Evolutionary conservation across 2,113 vertebrate genomes (phyloP).

Genomic region (Cephalopholis sonnerati): DNA sequence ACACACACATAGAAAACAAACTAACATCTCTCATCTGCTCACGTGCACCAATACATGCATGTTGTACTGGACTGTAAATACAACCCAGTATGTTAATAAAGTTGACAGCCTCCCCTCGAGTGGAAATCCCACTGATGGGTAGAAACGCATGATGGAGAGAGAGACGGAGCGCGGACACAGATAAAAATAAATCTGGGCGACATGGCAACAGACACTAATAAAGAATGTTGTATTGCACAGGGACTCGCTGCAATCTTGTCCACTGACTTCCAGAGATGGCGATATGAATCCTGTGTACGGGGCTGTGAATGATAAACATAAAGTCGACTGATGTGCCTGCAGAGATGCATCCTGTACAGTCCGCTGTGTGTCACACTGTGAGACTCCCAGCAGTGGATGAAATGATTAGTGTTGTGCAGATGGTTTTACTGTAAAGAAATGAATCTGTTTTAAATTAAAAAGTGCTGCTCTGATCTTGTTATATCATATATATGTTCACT

Average conservation of each 20-base stretch:
- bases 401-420: conserved; percentile 3
- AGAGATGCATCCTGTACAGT: neutral
- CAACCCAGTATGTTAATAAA: conserved; percentile 20
- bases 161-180: neutral
- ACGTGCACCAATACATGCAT: neutral
- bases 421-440: neutral
- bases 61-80: neutral
- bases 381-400: neutral
- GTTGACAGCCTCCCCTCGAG: conserved; percentile 38
- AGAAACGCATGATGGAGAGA: neutral
- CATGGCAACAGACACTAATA: conserved; percentile 46
- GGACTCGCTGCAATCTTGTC: conserved; percentile 33
- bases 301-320: neutral
- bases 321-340: neutral
- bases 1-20: neutral
- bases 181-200: conserved; percentile 51
- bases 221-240: conserved; percentile 32
- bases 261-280: conserved; percentile 1
- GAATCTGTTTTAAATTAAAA: neutral
- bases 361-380: neutral
- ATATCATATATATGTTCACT: neutral
- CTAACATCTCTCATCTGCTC: neutral
- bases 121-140: conserved; percentile 44
- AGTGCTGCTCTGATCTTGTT: neutral
- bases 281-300: neutral